Conservation (phyloP, 35 echinoderm and acorn worm species). For the Eucidaris tribuloides region DNA sequence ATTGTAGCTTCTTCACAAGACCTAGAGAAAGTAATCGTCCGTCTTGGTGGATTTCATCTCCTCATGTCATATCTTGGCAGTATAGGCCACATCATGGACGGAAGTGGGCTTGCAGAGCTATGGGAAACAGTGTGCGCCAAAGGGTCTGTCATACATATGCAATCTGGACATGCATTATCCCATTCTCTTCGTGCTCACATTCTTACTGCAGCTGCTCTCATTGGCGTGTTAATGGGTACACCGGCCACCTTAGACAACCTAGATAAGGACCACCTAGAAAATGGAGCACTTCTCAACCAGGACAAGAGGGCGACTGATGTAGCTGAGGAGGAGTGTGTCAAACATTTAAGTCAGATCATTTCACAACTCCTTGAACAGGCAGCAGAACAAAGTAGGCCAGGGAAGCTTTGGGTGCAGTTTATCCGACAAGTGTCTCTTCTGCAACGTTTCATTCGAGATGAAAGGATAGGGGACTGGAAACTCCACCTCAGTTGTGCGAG, state of each 20-base stretch:
- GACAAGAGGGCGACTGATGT: not conserved
- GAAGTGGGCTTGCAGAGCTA: constrained; percentile 25
- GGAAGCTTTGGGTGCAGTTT: constrained; percentile 42
- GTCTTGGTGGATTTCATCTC: constrained; percentile 61
- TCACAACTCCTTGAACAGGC: constrained; percentile 32
- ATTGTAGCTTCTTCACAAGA: constrained; percentile 18
- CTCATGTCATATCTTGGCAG: constrained; percentile 36
- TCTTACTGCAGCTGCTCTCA: constrained; percentile 40
- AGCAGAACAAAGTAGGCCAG: constrained; percentile 35
- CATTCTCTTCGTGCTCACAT: constrained; percentile 32
- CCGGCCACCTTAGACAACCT: constrained; percentile 7
- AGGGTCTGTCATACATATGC: constrained; percentile 31
- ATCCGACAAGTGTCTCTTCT: constrained; percentile 42
- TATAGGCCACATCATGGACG: constrained; percentile 48
- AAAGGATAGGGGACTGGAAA: constrained; percentile 54
- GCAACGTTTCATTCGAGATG: constrained; percentile 48
- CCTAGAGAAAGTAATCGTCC: constrained; percentile 31
- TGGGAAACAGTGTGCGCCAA: constrained; percentile 50
- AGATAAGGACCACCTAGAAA: not conserved
- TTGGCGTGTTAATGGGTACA: constrained; percentile 36
- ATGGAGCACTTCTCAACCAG: constrained; percentile 2
- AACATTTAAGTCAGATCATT: constrained; percentile 36
- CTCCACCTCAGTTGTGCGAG: constrained; percentile 41
- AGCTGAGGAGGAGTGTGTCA: constrained; percentile 15
- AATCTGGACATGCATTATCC: constrained; percentile 44